Percentiles rank a stretch among this genome's conserved stretches.
Conservation (phyloP, 2,113 vertebrate genomes). For the Lethenteron reissneri region DNA sequence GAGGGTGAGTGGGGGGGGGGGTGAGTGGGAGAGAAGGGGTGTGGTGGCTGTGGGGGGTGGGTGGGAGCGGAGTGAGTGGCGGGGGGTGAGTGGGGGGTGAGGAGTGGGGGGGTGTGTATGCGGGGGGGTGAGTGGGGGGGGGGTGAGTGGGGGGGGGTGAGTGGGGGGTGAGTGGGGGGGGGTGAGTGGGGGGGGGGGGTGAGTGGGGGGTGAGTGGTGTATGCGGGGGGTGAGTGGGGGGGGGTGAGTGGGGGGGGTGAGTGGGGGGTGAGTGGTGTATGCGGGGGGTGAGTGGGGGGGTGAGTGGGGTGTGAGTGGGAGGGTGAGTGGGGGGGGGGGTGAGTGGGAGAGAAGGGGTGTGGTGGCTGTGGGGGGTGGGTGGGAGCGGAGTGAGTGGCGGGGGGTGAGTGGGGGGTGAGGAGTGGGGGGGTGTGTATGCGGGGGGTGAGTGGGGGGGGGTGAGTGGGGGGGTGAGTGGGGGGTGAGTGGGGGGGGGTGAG, state of each 20-base stretch:
- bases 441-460: slow-evolving; percentile 6
- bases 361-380: not conserved
- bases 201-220: not conserved
- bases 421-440: not conserved
- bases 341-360: too few relatives aligned
- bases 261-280: not conserved
- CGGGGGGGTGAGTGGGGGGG: slow-evolving; percentile 7
- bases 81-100: not conserved
- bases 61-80: not conserved
- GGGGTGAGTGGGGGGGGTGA: slow-evolving; percentile 5
- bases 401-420: not conserved
- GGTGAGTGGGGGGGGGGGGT: slow-evolving; percentile 3
- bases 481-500: not conserved
- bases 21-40: too few relatives aligned
- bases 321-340: not conserved
- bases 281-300: not conserved
- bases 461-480: slow-evolving; percentile 9
- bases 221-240: slow-evolving; percentile 4
- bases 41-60: not conserved
- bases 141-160: slow-evolving; percentile 12
- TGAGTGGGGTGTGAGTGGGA: not conserved
- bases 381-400: not conserved
- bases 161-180: slow-evolving; percentile 11
- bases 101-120: not conserved
- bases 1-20: not conserved